Evolutionary conservation across 2,888 invertebrate genomes (phyloP), one percentile per base, ranked within the genome.

Genomic region (Sinodicranocentrus sp.): DNA sequence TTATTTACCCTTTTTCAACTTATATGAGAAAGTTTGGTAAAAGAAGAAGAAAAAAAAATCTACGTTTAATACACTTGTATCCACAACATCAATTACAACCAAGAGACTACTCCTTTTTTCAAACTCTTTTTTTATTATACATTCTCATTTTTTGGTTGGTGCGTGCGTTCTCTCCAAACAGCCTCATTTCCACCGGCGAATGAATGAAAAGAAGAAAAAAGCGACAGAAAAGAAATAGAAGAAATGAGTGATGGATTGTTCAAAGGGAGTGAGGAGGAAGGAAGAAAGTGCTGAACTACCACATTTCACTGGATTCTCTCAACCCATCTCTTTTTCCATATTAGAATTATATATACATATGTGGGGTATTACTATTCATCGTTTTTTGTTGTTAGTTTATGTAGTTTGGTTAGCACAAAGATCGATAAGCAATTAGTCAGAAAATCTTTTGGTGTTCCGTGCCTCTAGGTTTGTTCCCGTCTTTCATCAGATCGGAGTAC

Each of bases 341-440:
- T n/a, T n/a, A n/a, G n/a, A n/a, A 59, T 19, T 1, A 17, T 59
- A 23, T 19, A 26, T 5, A 17, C 57, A 57, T 21, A 57, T 8
- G 5, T 2, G 23, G 23, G 19, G 59, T 25, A 59, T 25, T 25
- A 10, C 59, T 63, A 63, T 63, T 63, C 63, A 63, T 63, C 39
- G 17, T 63, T 63, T 39, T 28, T 28, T 39, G 19, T 63, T 5
- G 17, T 63, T 63, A 33, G 28, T 63, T 63, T 39, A 63, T 63
- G 63, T 63, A 21, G 33, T 63, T 63, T 63, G n/a, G 28, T 63
- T 39, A 63, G 63, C 43, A 68, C 71, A 48, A 68, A 85, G 85
- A 87, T 87, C 87, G 84, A 87, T 87, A 87, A 86, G 86, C 87
- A 87, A 87, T 87, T 87, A 87, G 87, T 85, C 70, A 85, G 82